Evolutionary conservation across 92 coral and sea anemone species (phyloP).

Genomic region (Pocillopora grandis): DNA sequence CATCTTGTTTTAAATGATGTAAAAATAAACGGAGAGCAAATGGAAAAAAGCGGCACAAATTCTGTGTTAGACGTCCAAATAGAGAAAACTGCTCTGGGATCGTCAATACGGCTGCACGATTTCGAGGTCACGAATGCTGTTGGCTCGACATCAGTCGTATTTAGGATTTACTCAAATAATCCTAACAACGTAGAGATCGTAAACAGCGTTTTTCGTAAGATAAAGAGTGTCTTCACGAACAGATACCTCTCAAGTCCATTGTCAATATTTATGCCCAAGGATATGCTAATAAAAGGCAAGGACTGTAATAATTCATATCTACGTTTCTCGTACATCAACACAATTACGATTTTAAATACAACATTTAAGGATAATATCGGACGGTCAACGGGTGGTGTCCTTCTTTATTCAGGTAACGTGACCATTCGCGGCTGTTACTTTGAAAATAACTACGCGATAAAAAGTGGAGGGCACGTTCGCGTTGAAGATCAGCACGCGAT

Average conservation of each 20-base stretch:
- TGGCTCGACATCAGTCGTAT: constrained; percentile 5
- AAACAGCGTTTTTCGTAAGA: background rate
- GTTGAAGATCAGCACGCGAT: constrained; percentile 29
- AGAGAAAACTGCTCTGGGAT: background rate
- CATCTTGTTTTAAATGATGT: background rate
- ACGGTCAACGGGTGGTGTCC: constrained; percentile 58
- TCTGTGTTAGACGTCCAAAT: background rate
- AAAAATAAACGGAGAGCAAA: background rate
- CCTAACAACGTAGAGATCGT: background rate
- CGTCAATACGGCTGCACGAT: background rate
- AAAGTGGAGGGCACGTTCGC: constrained; percentile 54
- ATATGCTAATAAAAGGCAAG: background rate
- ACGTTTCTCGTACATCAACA: background rate
- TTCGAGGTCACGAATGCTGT: background rate
- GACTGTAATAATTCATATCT: background rate
- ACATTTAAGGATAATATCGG: constrained; percentile 67
- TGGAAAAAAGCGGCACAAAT: background rate
- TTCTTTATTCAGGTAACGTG: constrained; percentile 45
- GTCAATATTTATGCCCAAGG: constrained; percentile 5
- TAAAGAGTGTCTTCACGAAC: background rate
- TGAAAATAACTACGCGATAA: constrained; percentile 66
- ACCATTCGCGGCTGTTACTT: constrained; percentile 55
- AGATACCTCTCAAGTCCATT: constrained; percentile 15
- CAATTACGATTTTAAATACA: constrained; percentile 37
- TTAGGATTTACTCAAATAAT: background rate